Evolutionary conservation across 2,888 invertebrate genomes (phyloP).

Genomic region (Caenorhabditis sp.): DNA sequence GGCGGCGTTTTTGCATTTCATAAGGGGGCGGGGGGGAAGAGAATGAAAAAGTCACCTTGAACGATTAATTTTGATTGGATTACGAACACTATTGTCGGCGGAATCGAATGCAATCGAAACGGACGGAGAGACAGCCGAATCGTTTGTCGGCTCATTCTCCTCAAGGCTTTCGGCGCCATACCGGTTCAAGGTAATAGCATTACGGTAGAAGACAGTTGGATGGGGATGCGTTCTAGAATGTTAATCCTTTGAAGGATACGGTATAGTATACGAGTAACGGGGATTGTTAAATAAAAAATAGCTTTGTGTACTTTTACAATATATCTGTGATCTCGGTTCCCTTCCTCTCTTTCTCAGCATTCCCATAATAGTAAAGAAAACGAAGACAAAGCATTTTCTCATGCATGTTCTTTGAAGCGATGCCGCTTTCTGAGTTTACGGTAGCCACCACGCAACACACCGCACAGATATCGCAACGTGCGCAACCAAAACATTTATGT

Average conservation of each 20-base stretch:
- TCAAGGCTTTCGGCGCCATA: conserved; percentile 32
- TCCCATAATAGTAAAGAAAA: too few species aligned
- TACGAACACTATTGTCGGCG: conserved; percentile 46
- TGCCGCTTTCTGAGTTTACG: conserved; percentile 1
- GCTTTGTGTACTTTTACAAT: too few species aligned
- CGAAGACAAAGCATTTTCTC: too few species aligned
- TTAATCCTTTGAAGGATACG: too few species aligned
- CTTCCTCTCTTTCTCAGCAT: too few species aligned
- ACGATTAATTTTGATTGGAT: conserved; percentile 56
- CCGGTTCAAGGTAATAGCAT: conserved; percentile 45
- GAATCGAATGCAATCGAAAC: neutral
- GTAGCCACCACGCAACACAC: conserved; percentile 21
- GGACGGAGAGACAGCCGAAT: too few species aligned
- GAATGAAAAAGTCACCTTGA: conserved; percentile 29
- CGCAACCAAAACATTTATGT: conserved; percentile 41
- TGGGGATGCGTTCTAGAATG: neutral
- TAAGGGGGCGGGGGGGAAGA: neutral
- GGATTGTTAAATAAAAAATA: too few species aligned
- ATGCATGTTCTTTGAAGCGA: neutral
- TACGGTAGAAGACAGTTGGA: conserved; percentile 16
- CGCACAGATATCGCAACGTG: conserved; percentile 24
- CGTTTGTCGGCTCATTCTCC: conserved; percentile 43
- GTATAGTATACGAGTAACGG: too few species aligned
- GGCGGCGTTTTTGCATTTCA: neutral
- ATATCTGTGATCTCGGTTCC: too few species aligned